Evolutionary conservation across 2,888 invertebrate genomes (phyloP).

Genomic region (Branchellion lobata): DNA sequence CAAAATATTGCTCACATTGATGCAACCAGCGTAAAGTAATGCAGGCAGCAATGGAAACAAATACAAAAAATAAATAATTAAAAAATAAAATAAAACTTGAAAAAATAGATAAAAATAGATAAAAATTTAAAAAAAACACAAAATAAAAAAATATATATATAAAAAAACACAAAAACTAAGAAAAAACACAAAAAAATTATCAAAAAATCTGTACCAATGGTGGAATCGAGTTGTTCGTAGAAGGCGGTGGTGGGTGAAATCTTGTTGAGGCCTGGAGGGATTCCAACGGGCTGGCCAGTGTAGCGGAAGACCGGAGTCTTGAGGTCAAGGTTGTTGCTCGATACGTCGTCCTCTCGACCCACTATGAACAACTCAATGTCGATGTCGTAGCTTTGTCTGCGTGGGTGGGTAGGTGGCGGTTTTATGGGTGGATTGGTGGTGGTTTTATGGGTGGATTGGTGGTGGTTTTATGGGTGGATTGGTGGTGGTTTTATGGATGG

Average conservation of each 20-base stretch:
- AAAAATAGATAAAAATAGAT: background rate
- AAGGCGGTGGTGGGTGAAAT: slow-evolving; percentile 82
- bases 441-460: too few species aligned
- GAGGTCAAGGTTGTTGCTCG: slow-evolving; percentile 89
- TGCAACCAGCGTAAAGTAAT: too few species aligned
- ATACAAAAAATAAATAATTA: background rate
- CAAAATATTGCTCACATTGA: too few species aligned
- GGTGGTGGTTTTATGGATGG: background rate
- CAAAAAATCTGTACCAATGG: too few species aligned
- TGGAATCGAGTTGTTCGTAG: slow-evolving; percentile 54
- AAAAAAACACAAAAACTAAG: background rate
- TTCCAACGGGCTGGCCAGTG: slow-evolving; percentile 69
- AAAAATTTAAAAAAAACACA: background rate
- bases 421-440: background rate
- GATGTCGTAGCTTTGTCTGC: slow-evolving; percentile 93
- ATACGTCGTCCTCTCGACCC: slow-evolving; percentile 74
- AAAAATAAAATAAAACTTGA: background rate
- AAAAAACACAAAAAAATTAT: background rate
- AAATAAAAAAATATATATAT: background rate
- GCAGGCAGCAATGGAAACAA: too few species aligned
- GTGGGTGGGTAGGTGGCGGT: slow-evolving; percentile 20
- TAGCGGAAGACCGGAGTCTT: slow-evolving; percentile 83
- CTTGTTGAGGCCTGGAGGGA: slow-evolving; percentile 86
- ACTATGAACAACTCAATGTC: slow-evolving; percentile 89
- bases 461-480: too few species aligned